These are phyloP conservation scores for Hestina assimilis DNA, from an alignment of 1,140 invertebrate species.

Conservation along the genomic window DNA sequence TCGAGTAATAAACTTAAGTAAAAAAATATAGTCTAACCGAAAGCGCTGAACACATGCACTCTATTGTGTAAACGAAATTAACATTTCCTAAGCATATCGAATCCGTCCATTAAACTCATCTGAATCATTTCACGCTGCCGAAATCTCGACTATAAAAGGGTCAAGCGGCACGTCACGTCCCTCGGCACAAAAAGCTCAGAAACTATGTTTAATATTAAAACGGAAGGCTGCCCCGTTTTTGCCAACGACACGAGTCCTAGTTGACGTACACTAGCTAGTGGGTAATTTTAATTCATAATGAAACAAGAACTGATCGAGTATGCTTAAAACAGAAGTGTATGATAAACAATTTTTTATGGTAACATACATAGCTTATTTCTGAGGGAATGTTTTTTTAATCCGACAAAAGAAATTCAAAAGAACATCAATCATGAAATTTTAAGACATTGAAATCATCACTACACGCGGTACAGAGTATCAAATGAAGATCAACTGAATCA, in stretches of 20 bases:
- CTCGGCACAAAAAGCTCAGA: constrained; percentile 59
- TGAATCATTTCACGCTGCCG: constrained; percentile 48
- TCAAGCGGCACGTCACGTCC: constrained; percentile 64
- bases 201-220: constrained; percentile 75
- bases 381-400: too few species aligned
- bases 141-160: constrained; percentile 65
- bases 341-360: not conserved
- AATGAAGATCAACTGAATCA: too few species aligned
- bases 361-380: not conserved
- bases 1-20: too few species aligned
- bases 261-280: constrained; percentile 18
- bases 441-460: too few species aligned
- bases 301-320: constrained; percentile 7
- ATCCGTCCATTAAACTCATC: constrained; percentile 38
- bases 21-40: too few species aligned
- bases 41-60: too few species aligned
- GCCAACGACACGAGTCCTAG: constrained; percentile 41
- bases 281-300: constrained; percentile 26
- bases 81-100: constrained; percentile 31
- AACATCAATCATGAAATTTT: too few species aligned
- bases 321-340: not conserved
- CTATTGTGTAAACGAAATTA: constrained; percentile 8
- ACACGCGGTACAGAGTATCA: too few species aligned
- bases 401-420: too few species aligned
- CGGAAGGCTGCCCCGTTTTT: constrained; percentile 68